Base-by-base conservation (phyloP, 2,888 invertebrate genomes). In the Fragum fragum region DNA sequence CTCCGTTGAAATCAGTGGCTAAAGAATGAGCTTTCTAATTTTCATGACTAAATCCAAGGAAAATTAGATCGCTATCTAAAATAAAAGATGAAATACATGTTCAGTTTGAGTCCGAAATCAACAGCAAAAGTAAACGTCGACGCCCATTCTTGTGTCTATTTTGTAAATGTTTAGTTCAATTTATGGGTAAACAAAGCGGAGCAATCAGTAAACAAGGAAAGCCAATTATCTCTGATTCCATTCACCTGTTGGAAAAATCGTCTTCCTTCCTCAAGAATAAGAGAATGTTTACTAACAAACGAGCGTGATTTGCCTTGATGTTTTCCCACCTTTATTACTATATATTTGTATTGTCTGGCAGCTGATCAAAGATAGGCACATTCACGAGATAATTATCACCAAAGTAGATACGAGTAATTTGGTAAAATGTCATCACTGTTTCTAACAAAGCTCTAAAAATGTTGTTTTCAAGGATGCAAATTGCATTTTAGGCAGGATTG, bases 241-340 rank as follows among this genome's bases (percentile, higher is more conserved):
- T 23, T 42, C 66, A 66, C 66, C 66, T 66, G 66, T 23, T 42
- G 1, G 11, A 23, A 39, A 26, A 39, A n/a, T 18, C 32, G 26
- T 42, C 3, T 14, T 23, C 36, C 16, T 42, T 66, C 32, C 42
- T 23, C 7, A 9, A 36, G 66, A 66, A 66, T n/a, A n/a, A 66
- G 23, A 21, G 42, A 42, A 23, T 66, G 66, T 66, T 66, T 66
- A 66, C 66, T 42, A 66, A 66, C 66, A 66, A 66, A 66, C 23
- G 66, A 32, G 21, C 66, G 39, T 66, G 66, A 39, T 66, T 21
- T 42, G 42, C 32, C 39, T 42, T 66, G 42, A 66, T 66, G 66
- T 66, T 39, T 42, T 42, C 39, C 21, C 14, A 21, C 6, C 42
- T 66, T 61, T 42, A 42, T 66, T 66, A 66, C 42, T 39, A 26